phyloP scores from a whole-genome alignment of 64 coral and sea anemone species.

The Montipora sp. region DNA sequence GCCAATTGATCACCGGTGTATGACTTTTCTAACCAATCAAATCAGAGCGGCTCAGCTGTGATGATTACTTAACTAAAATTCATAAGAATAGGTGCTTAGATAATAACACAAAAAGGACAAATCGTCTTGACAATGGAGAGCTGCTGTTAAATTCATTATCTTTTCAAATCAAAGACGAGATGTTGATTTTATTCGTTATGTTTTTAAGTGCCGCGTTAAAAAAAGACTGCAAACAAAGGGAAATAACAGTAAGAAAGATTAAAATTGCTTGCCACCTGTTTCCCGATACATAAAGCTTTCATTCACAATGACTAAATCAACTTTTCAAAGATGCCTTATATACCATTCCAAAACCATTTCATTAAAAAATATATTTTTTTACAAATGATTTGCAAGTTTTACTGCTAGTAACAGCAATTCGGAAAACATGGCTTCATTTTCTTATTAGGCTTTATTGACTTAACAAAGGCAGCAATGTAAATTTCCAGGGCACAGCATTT shows the following conservation, averaged over 20 bases:
- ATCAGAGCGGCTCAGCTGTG: neutral
- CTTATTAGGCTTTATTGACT: neutral
- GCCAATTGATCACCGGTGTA: neutral
- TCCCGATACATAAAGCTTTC: too few species aligned
- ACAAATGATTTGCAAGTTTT: neutral
- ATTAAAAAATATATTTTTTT: neutral
- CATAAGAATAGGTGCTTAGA: neutral
- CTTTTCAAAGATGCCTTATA: too few species aligned
- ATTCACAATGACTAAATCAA: too few species aligned
- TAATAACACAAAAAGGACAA: slow-evolving; percentile 10
- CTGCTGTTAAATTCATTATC: neutral
- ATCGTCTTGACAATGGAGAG: neutral
- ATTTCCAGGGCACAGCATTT: neutral
- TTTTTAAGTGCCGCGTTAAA: too few species aligned
- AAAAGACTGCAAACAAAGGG: too few species aligned
- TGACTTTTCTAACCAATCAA: neutral
- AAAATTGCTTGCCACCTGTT: neutral
- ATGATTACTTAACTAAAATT: neutral
- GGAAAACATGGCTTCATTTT: neutral
- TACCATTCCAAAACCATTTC: neutral
- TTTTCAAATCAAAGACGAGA: neutral
- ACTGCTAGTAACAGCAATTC: neutral
- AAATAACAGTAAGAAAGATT: too few species aligned
- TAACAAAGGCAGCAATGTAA: neutral
- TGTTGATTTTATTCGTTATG: too few species aligned